These are phyloP conservation scores for Acestrorhynchus altus DNA, from an alignment of 2,797 vertebrate species.

Conservation along the genomic window DNA sequence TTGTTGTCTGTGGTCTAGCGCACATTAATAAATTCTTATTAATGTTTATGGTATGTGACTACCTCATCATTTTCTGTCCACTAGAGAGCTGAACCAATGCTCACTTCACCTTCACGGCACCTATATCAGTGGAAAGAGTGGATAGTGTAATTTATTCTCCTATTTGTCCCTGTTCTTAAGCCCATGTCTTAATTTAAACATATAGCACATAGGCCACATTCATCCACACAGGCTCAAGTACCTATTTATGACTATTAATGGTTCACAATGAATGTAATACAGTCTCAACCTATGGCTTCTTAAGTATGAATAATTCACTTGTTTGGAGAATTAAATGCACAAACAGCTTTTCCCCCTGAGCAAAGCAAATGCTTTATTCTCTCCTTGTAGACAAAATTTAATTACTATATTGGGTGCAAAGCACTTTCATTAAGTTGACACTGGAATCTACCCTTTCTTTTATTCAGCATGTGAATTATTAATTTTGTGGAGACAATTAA, in stretches of 20 bases:
- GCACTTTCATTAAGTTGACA: conserved; percentile 7
- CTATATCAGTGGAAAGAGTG: not conserved
- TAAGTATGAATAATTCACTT: conserved; percentile 14
- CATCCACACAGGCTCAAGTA: too few species aligned
- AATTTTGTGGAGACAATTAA: not conserved
- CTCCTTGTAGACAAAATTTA: not conserved
- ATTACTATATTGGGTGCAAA: not conserved
- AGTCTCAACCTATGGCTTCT: conserved; percentile 12
- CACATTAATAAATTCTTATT: conserved; percentile 68
- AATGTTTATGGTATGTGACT: conserved; percentile 82
- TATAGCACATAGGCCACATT: not conserved
- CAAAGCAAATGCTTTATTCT: not conserved
- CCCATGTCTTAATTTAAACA: not conserved
- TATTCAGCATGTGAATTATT: not conserved
- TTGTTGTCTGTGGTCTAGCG: conserved; percentile 58
- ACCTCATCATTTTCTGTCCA: conserved; percentile 77
- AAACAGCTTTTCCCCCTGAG: not conserved
- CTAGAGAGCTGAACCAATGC: conserved; percentile 47
- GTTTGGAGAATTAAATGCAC: not conserved
- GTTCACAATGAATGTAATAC: not conserved
- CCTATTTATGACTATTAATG: not conserved
- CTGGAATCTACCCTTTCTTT: not conserved
- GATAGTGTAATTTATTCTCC: not conserved
- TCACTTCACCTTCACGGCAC: not conserved
- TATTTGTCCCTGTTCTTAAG: not conserved